phyloP scores from a whole-genome alignment of 1,140 invertebrate genomes.

The Cyphomyrmex costatus region DNA sequence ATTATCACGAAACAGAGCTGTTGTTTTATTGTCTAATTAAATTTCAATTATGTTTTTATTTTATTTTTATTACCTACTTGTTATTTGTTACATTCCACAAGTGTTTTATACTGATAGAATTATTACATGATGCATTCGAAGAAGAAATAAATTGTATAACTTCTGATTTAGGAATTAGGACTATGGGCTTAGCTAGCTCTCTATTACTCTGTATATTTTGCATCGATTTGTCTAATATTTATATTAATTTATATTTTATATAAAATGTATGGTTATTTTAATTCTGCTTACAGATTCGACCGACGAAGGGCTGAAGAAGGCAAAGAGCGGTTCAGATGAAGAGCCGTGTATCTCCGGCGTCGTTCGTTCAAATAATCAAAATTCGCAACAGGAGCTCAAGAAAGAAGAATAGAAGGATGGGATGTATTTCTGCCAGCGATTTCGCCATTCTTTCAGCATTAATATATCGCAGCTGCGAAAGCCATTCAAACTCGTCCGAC shows the following conservation, averaged over 20 bases:
- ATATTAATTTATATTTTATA: not conserved
- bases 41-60: no score
- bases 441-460: conserved; percentile 53
- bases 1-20: not conserved
- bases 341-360: conserved; percentile 78
- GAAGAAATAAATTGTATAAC: not conserved
- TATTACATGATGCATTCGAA: not conserved
- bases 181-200: not conserved
- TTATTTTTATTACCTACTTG: no score
- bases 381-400: conserved; percentile 73
- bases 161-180: not conserved
- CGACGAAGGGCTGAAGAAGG: conserved; percentile 76
- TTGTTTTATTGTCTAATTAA: not conserved
- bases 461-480: conserved; percentile 49
- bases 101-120: not conserved
- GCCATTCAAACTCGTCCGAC: conserved; percentile 57
- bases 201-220: not conserved
- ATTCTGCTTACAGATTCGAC: conserved; percentile 73
- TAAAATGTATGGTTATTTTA: not conserved
- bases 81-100: not conserved
- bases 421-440: conserved; percentile 38
- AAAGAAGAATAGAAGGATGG: conserved; percentile 48
- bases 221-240: not conserved
- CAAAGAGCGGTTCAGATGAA: conserved; percentile 76
- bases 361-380: conserved; percentile 81